phyloP scores from a whole-genome alignment of 2,888 invertebrate species.

The Mallateleia sp. region DNA sequence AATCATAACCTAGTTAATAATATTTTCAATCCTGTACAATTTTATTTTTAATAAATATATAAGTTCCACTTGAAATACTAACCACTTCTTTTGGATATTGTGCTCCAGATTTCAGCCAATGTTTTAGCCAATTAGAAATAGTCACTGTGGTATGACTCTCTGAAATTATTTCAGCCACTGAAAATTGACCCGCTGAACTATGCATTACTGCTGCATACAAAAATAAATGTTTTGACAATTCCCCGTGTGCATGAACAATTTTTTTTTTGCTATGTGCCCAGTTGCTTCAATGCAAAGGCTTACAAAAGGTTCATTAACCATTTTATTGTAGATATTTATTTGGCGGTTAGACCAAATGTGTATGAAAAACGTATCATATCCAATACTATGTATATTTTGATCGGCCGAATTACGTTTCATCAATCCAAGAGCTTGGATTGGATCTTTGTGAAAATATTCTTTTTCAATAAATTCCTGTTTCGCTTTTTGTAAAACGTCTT shows the following conservation, averaged over 20 bases:
- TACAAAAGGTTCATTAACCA: not conserved
- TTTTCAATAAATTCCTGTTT: conserved; percentile 12
- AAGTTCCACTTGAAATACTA: too few species aligned
- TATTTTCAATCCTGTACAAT: too few species aligned
- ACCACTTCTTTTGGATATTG: conserved; percentile 49
- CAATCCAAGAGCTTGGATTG: conserved; percentile 23
- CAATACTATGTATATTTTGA: conserved; percentile 17
- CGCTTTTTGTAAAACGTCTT: not conserved
- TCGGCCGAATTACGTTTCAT: not conserved
- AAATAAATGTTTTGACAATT: conserved; percentile 41
- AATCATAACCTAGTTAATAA: too few species aligned
- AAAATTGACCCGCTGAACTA: conserved; percentile 31
- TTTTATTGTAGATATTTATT: conserved; percentile 16
- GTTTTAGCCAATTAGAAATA: conserved; percentile 27
- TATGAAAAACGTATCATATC: conserved; percentile 23
- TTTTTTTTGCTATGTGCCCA: conserved; percentile 16
- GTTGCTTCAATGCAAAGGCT: conserved; percentile 43
- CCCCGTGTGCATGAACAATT: conserved; percentile 17
- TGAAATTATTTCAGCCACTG: conserved; percentile 23
- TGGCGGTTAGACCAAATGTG: conserved; percentile 51
- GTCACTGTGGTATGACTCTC: conserved; percentile 31
- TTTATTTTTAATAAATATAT: too few species aligned
- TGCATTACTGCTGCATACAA: conserved; percentile 29
- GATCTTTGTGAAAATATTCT: conserved; percentile 29
- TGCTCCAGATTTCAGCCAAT: conserved; percentile 37